Conservation (phyloP, 2,113 vertebrate species). For the Urocolius indicus region DNA sequence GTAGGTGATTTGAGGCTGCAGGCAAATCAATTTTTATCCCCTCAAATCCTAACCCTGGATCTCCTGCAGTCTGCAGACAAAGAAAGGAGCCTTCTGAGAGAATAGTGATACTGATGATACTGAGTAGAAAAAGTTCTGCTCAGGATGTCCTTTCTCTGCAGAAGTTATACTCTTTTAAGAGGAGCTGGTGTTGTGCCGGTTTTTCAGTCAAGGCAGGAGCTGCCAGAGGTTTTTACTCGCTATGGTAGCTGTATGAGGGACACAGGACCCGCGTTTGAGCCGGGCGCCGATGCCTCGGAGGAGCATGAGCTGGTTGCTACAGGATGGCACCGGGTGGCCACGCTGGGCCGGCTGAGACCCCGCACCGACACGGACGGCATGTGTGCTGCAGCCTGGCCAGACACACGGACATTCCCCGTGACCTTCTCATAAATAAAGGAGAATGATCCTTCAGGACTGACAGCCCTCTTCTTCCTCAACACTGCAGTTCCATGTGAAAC, state of each 20-base stretch:
- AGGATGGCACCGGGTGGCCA: constrained; percentile 8
- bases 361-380: rapidly evolving
- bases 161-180: not conserved
- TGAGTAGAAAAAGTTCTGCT: not conserved
- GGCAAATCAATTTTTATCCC: not conserved
- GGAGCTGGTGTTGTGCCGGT: not conserved
- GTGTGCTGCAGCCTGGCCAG: rapidly evolving
- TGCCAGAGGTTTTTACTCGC: not conserved
- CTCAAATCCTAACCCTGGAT: not conserved
- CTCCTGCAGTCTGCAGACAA: not conserved
- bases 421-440: not conserved
- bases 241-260: not conserved
- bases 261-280: rapidly evolving
- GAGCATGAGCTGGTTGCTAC: not conserved
- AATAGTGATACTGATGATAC: not conserved
- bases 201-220: not conserved
- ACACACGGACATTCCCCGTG: not conserved
- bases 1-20: not conserved
- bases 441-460: not conserved
- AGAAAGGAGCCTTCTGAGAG: rapidly evolving
- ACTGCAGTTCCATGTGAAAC: not conserved
- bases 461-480: not conserved
- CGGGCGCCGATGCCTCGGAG: rapidly evolving
- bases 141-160: not conserved
- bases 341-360: not conserved